Conservation (phyloP, 1,140 invertebrate species). For the Drosophila pseudoobscura region DNA sequence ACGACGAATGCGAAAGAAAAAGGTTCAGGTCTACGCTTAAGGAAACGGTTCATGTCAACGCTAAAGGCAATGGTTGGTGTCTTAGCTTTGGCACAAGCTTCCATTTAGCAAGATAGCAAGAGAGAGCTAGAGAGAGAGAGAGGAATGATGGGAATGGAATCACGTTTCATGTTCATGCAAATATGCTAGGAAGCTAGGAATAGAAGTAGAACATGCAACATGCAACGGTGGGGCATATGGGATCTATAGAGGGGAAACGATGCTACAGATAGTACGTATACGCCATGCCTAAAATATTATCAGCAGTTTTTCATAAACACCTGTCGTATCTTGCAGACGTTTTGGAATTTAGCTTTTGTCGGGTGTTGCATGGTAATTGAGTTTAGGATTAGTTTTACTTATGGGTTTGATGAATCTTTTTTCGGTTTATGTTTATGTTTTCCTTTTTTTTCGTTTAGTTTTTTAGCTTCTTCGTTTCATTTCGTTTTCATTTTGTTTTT, state of each 20-base stretch:
- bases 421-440: conserved; percentile 17
- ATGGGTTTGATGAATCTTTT: conserved; percentile 30
- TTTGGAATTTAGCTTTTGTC: not conserved
- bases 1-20: no score
- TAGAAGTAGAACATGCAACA: no score
- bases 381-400: conserved; percentile 19
- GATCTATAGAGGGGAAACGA: no score
- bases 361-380: not conserved
- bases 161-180: no score
- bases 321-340: not conserved
- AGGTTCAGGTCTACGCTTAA: no score
- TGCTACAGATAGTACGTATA: no score
- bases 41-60: no score
- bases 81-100: not conserved
- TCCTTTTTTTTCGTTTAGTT: not conserved
- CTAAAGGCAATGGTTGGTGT: not conserved
- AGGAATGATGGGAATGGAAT: no score
- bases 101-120: not conserved
- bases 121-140: no score
- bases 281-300: no score
- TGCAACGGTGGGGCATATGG: no score
- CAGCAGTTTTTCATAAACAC: not conserved
- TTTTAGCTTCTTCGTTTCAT: conserved; percentile 27
- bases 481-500: conserved; percentile 24
- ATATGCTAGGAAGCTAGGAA: no score